Percentiles rank a stretch among this genome's conserved stretches.
phyloP scores from a whole-genome alignment of 2,113 vertebrate species.

The Phodopus roborovskii region DNA sequence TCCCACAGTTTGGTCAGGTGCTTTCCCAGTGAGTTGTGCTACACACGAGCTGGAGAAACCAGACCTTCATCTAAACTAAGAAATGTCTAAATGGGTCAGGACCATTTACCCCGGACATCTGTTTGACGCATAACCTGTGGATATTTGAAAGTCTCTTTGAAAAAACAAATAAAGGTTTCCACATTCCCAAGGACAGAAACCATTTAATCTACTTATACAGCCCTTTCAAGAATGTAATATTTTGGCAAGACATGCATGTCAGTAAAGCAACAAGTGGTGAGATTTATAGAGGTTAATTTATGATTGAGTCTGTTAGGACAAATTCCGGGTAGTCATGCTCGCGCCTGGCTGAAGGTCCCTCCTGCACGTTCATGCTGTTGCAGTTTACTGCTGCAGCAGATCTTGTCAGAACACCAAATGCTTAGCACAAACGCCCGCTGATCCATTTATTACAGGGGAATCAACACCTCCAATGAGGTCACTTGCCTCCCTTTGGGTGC shows the following conservation, averaged over 20 bases:
- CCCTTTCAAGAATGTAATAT: constrained; percentile 82
- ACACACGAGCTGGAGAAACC: constrained; percentile 74
- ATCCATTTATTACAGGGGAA: constrained; percentile 92
- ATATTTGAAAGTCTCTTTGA: constrained; percentile 90
- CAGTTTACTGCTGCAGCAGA: constrained; percentile 91
- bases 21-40: constrained; percentile 83
- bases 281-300: constrained; percentile 92
- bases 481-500: constrained; percentile 82
- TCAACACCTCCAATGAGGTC: constrained; percentile 90
- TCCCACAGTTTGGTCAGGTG: constrained; percentile 95
- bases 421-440: constrained; percentile 87
- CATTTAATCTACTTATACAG: constrained; percentile 82
- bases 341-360: constrained; percentile 88
- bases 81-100: constrained; percentile 89
- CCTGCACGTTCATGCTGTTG: constrained; percentile 89
- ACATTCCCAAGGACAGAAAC: constrained; percentile 87
- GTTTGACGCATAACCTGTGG: constrained; percentile 90
- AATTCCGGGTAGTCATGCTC: constrained; percentile 83
- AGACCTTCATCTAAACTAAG: constrained; percentile 84
- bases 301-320: constrained; percentile 81
- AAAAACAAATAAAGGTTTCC: constrained; percentile 90
- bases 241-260: constrained; percentile 86
- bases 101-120: constrained; percentile 95
- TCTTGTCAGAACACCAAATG: constrained; percentile 94
- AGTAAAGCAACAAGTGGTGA: constrained; percentile 86